Conservation (phyloP, 2,797 vertebrate genomes). For the Anabacerthia variegaticeps region DNA sequence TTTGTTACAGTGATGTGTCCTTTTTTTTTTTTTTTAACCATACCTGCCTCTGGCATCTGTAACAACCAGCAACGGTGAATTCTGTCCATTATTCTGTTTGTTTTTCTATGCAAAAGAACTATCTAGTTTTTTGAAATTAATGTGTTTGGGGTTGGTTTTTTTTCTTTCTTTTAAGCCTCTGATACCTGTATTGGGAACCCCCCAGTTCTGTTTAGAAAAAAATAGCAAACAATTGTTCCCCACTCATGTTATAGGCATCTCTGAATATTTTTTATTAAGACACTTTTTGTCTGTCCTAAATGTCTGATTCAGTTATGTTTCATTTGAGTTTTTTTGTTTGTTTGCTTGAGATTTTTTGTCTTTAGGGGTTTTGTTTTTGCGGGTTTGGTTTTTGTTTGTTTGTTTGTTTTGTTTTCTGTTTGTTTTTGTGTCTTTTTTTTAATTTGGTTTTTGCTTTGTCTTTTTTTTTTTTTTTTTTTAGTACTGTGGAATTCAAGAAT, state of each 20-base stretch:
- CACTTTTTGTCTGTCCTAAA: not conserved
- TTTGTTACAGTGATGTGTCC: not conserved
- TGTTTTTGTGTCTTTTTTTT: not conserved
- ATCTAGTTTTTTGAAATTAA: fast-evolving
- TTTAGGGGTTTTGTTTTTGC: not conserved
- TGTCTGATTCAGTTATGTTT: not conserved
- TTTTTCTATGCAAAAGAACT: not conserved
- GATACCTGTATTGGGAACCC: not conserved
- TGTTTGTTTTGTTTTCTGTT: not conserved
- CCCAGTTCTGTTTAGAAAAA: not conserved
- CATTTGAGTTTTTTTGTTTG: not conserved
- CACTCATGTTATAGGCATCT: not conserved
- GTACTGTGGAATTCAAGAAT: not conserved
- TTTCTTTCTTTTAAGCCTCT: not conserved
- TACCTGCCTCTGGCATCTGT: not conserved
- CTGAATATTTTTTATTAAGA: not conserved
- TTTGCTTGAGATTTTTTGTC: not conserved
- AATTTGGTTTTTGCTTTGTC: not conserved
- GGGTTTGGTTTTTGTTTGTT: not conserved
- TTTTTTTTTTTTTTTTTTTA: not conserved
- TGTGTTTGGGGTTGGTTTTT: not conserved
- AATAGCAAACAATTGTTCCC: not conserved
- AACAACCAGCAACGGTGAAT: not conserved
- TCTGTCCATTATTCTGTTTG: not conserved
- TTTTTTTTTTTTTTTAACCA: not conserved